Conservation (phyloP, 2,113 vertebrate genomes). For the Crotalus viridis region DNA sequence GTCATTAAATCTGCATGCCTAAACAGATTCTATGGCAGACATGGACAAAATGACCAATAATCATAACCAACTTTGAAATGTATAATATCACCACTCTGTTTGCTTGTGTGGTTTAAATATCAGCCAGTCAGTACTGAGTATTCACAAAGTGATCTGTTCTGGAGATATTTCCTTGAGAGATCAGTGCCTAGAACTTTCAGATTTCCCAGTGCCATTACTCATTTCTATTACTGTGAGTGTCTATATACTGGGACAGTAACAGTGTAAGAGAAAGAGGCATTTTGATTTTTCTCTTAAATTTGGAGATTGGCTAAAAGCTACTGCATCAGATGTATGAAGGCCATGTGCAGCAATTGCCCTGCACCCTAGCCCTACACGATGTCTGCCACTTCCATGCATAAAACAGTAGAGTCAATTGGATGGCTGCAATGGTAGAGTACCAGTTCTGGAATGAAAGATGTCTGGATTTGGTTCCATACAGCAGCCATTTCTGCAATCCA, state of each 20-base stretch:
- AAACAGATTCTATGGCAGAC: background rate
- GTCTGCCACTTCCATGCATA: background rate
- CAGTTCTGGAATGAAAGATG: background rate
- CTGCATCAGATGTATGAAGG: background rate
- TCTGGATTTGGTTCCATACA: background rate
- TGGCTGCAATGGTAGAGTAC: background rate
- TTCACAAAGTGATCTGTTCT: too few relatives aligned
- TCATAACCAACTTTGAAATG: background rate
- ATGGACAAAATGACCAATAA: background rate
- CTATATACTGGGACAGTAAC: background rate
- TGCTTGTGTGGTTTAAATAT: too few relatives aligned
- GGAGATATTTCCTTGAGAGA: background rate
- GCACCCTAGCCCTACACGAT: background rate
- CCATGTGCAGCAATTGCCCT: background rate
- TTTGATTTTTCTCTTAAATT: background rate
- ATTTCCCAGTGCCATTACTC: background rate
- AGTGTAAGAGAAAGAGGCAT: background rate
- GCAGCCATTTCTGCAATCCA: background rate
- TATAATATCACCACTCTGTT: background rate
- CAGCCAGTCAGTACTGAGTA: too few relatives aligned
- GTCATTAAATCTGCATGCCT: background rate
- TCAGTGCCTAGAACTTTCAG: background rate
- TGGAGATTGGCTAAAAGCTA: background rate
- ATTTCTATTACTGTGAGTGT: background rate
- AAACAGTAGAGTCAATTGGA: background rate